Conservation (phyloP, 2,888 invertebrate species). For the Cataglyphis cursor region DNA sequence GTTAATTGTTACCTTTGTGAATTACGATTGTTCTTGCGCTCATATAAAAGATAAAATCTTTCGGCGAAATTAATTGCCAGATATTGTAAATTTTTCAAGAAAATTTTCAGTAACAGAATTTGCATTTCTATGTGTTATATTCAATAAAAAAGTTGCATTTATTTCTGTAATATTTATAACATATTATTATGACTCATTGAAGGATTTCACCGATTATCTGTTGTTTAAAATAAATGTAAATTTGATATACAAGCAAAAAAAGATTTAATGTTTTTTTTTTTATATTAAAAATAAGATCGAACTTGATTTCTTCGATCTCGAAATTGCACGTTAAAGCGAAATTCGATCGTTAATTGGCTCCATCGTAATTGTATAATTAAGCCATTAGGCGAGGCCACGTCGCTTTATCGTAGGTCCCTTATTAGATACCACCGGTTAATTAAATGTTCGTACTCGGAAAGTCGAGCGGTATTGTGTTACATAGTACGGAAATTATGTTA, state of each 20-base stretch:
- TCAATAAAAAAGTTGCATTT: not conserved
- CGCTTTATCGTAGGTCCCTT: conserved; percentile 42
- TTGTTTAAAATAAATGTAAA: not conserved
- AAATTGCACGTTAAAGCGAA: not conserved
- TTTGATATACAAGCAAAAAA: not conserved
- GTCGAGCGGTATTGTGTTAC: conserved; percentile 57
- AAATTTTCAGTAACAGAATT: not conserved
- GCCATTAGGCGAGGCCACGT: conserved; percentile 28
- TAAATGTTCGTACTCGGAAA: conserved; percentile 57
- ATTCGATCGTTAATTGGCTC: conserved; percentile 41
- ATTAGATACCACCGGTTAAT: conserved; percentile 53
- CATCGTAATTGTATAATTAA: conserved; percentile 48
- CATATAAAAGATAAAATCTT: not conserved
- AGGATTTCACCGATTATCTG: not conserved
- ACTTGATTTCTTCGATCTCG: not conserved
- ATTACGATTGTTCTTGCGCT: not conserved
- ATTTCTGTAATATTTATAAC: not conserved
- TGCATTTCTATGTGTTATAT: not conserved
- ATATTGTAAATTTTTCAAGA: not conserved
- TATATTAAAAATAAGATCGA: not conserved
- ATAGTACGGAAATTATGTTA: conserved; percentile 60
- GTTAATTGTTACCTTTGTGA: not conserved
- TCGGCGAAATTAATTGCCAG: not conserved
- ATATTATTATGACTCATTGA: not conserved
- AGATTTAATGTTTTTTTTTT: not conserved